Evolutionary conservation across 2,888 invertebrate genomes (phyloP).

Genomic region (Chirona hameri): DNA sequence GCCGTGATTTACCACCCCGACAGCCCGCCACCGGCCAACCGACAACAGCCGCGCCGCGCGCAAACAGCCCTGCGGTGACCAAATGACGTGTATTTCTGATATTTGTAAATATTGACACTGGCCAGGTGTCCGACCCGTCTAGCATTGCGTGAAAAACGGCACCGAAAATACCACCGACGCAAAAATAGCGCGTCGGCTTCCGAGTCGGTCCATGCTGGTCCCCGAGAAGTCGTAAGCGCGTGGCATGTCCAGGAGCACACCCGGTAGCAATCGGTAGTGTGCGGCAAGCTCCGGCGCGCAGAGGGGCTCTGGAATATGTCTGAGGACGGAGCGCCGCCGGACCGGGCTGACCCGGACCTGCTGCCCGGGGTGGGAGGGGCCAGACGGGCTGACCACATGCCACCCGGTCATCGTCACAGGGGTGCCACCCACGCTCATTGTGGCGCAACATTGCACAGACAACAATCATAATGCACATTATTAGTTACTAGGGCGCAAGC

Average conservation of each 20-base stretch:
- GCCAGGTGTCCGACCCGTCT: not conserved
- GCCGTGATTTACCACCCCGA: not conserved
- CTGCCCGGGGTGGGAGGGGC: no score
- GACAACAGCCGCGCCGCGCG: not conserved
- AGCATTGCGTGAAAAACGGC: not conserved
- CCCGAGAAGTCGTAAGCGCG: no score
- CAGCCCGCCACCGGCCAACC: not conserved
- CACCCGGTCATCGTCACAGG: no score
- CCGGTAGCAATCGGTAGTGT: no score
- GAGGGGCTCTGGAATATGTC: no score
- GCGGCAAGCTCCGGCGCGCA: no score
- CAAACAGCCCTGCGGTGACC: not conserved
- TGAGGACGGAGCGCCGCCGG: no score
- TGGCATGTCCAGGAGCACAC: no score
- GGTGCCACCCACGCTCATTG: no score
- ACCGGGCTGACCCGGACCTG: no score
- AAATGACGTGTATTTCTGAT: not conserved
- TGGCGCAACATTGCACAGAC: not conserved
- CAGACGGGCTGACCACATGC: no score
- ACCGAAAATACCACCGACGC: not conserved
- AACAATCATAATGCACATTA: not conserved
- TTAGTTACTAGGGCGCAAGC: not conserved
- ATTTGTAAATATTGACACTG: constrained; percentile 11
- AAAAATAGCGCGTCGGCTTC: not conserved
- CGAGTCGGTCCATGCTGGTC: no score